Evolutionary conservation across 37 sponge, comb jelly and placozoan genomes (phyloP).

Genomic region (Dysidea cf. avara): DNA sequence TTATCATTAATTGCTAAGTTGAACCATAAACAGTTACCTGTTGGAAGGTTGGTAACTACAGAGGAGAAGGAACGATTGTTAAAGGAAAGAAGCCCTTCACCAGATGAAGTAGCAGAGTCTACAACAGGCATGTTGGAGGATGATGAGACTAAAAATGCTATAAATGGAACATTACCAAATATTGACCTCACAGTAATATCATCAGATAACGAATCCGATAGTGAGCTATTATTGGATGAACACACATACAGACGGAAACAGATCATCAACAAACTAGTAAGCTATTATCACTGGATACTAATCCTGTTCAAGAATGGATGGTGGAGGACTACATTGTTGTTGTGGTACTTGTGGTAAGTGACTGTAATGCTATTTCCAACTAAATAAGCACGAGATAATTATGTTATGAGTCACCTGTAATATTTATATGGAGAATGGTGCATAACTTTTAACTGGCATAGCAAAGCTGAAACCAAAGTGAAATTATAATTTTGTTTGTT

Average conservation of each 20-base stretch:
- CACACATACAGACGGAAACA: not conserved
- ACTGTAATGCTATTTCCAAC: not conserved
- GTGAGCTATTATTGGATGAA: not conserved
- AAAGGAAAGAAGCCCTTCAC: not conserved
- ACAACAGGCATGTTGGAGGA: not conserved
- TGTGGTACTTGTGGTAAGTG: conserved; percentile 45
- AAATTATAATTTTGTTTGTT: too few species aligned
- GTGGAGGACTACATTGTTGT: conserved; percentile 60
- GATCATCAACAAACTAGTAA: too few species aligned
- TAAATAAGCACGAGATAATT: too few species aligned
- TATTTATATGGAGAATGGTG: too few species aligned
- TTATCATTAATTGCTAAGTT: conserved; percentile 45
- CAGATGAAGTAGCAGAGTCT: too few species aligned
- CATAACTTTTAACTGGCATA: too few species aligned
- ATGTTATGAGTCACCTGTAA: too few species aligned
- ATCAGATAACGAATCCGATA: not conserved
- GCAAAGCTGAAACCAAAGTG: too few species aligned
- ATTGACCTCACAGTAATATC: not conserved
- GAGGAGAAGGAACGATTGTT: conserved; percentile 54
- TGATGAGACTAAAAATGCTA: not conserved
- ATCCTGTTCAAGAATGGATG: conserved; percentile 44
- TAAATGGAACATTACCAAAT: not conserved
- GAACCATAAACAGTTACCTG: conserved; percentile 44
- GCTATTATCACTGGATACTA: not conserved
- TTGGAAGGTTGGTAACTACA: conserved; percentile 37